Evolutionary conservation across 2,888 invertebrate species (phyloP).

Genomic region (Acanthosoma haemorrhoidale): DNA sequence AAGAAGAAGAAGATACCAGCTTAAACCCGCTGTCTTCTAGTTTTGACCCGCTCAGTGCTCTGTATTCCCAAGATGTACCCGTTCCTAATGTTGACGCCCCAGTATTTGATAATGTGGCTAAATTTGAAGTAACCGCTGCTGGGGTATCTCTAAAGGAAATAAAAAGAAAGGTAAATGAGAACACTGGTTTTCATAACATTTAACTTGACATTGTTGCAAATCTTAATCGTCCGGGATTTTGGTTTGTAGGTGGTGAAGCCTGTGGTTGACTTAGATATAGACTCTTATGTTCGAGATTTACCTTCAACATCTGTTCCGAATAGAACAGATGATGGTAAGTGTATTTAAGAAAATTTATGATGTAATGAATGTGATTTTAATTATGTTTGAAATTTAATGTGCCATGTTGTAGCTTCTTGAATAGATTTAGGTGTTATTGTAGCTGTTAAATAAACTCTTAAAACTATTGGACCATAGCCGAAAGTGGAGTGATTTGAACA

Average conservation of each 20-base stretch:
- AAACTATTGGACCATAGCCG: no score
- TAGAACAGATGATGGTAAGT: background rate
- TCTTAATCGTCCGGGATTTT: background rate
- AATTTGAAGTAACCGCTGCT: constrained; percentile 49
- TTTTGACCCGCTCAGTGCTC: constrained; percentile 66
- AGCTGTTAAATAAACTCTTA: no score
- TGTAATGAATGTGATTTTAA: no score
- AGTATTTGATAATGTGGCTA: constrained; percentile 62
- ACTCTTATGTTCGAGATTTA: background rate
- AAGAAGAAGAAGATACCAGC: constrained; percentile 46
- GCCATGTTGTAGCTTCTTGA: no score
- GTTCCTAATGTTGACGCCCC: constrained; percentile 56
- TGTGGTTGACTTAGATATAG: background rate
- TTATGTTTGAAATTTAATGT: no score
- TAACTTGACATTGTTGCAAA: background rate
- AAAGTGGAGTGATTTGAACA: no score
- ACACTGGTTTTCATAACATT: background rate
- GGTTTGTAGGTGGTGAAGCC: background rate
- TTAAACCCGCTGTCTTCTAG: constrained; percentile 49
- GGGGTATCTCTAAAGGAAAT: constrained; percentile 28
- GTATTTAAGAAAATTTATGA: no score
- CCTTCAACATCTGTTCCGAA: background rate
- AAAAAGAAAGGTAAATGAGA: background rate
- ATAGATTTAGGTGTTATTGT: no score
- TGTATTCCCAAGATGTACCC: constrained; percentile 55